These are phyloP conservation scores for Drosophila tsacasi DNA, from an alignment of 1,140 invertebrate species.

Conservation along the genomic window DNA sequence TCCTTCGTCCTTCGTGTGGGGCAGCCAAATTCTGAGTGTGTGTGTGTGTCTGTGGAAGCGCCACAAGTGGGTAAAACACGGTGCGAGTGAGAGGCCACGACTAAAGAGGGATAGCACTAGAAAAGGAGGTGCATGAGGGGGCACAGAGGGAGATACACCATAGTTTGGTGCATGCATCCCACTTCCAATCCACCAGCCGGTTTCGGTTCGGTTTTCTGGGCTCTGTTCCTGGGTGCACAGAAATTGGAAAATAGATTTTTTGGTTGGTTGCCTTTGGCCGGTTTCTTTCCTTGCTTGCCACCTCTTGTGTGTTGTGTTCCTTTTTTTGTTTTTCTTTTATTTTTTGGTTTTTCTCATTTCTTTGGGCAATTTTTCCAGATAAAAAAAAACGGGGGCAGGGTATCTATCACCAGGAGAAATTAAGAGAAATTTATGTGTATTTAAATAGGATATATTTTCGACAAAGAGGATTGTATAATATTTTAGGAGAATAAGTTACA, in stretches of 20 bases:
- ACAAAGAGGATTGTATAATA: not conserved
- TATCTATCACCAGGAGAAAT: not conserved
- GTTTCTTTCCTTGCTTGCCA: conserved; percentile 42
- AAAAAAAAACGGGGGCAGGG: not conserved
- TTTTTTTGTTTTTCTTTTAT: not conserved
- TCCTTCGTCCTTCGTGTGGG: conserved; percentile 62
- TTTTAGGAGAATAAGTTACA: not conserved
- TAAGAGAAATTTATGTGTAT: not conserved
- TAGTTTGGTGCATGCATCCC: conserved; percentile 59
- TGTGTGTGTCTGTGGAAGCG: conserved; percentile 58
- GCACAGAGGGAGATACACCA: conserved; percentile 8
- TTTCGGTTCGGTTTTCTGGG: conserved; percentile 28
- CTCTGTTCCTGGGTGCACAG: conserved; percentile 58
- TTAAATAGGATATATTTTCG: not conserved
- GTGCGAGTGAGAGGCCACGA: conserved; percentile 28
- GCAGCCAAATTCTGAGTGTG: conserved; percentile 67
- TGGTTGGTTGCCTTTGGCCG: conserved; percentile 76
- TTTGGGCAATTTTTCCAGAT: conserved; percentile 26
- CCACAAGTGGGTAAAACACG: conserved; percentile 72
- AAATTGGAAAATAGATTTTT: conserved; percentile 84
- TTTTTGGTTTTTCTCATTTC: conserved; percentile 3
- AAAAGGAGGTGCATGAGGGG: too few relatives aligned
- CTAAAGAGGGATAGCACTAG: conserved; percentile 5
- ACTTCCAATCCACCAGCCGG: conserved; percentile 6
- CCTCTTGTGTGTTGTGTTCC: conserved; percentile 9